Evolutionary conservation across 1,140 invertebrate genomes (phyloP), one percentile per base, ranked within the genome.

Genomic region (Monochamus saltuarius): DNA sequence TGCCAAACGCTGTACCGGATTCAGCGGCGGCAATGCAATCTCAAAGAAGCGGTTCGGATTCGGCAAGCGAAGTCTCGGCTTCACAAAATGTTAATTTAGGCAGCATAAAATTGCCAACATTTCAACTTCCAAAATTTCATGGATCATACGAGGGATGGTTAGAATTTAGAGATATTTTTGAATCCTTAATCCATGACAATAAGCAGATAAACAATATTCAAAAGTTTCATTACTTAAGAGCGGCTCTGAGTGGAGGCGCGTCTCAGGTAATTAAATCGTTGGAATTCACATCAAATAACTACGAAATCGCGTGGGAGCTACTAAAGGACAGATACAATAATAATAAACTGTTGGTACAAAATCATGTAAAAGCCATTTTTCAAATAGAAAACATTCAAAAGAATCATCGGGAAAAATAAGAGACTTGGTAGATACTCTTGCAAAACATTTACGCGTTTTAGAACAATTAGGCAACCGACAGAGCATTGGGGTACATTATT

Each of bases 251-350:
- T 16, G 70, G 67, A 9, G 58, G 61, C 50, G 66, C 73, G 0
- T 10, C 46, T 0, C 49, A 68, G 29, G 63, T 72, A 4, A 67
- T 76, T 11, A 39, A 66, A 58, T 49, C 56, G 11, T 54, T 74
- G 14, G 66, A 67, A 17, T 65, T 72, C n/a, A 55, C 37, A 0
- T 46, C 61, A 9, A 50, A 55, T n/a, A 75, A 72, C 64, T 77
- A 74, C 45, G 14, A 13, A 0, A 58, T 46, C n/a, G 72, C 73
- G 4, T 74, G 71, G 71, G 46, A 70, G 11, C 54, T 66, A 14
- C 56, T 77, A 4, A 61, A 55, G 16, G 57, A 73, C 19, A 45
- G 68, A 55, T 78, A 65, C 40, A 56, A 75, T 34, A 73, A 74
- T 39, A 57, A 50, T 13, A 53, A 60, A 7, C 17, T 70, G 35